Conservation (phyloP, 2,888 invertebrate species). For the Stratiomys singularior region DNA sequence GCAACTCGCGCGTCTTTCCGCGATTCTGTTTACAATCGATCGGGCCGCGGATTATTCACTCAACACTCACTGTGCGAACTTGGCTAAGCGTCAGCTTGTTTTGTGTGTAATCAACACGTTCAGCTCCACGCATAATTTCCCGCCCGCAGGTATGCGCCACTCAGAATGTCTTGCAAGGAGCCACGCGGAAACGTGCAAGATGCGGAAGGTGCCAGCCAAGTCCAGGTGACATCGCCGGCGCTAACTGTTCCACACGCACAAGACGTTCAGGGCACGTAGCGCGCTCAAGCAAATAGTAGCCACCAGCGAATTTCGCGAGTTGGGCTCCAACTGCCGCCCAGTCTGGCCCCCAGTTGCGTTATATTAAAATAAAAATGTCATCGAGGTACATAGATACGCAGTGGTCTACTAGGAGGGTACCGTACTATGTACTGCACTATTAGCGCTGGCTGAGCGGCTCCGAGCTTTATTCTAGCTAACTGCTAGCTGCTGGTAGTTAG, state of each 20-base stretch:
- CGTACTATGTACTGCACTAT: background rate
- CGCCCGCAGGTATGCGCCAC: background rate
- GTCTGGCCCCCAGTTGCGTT: conserved; percentile 10
- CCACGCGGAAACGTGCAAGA: background rate
- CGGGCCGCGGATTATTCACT: background rate
- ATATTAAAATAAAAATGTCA: background rate
- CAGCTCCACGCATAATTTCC: background rate
- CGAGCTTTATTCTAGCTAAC: background rate
- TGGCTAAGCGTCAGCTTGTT: background rate
- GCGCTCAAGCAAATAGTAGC: background rate
- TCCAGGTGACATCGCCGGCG: background rate
- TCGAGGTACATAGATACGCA: background rate
- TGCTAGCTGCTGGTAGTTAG: too few species aligned
- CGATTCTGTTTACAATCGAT: conserved; percentile 13
- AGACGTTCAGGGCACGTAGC: background rate
- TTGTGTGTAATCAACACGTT: background rate
- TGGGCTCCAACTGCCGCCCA: background rate
- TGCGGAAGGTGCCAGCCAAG: background rate
- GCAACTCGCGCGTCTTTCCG: background rate
- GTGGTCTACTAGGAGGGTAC: background rate
- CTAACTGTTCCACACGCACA: too few species aligned
- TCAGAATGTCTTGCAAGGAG: background rate
- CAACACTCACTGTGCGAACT: background rate
- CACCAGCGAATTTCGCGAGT: background rate
- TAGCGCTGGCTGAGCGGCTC: background rate